Percentiles rank a stretch among this genome's conserved stretches.
Evolutionary conservation across 23 tunicate genomes (phyloP).

Genomic region (Trididemnum clinides): DNA sequence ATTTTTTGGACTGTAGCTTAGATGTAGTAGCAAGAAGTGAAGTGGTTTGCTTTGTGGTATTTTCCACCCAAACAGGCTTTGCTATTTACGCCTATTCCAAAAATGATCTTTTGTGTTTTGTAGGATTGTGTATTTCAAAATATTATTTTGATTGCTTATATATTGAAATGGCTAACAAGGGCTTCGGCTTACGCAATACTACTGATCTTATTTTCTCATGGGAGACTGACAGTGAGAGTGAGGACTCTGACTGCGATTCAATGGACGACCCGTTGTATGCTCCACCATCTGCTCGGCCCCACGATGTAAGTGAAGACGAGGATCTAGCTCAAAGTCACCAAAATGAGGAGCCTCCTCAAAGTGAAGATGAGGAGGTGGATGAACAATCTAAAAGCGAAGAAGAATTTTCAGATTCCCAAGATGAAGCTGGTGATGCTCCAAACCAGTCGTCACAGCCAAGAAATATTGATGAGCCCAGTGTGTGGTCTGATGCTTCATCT

Average conservation of each 20-base stretch:
- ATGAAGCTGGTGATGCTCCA: constrained; percentile 15
- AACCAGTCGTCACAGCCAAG: constrained; percentile 12
- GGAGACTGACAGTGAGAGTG: constrained; percentile 31
- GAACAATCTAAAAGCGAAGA: constrained; percentile 14
- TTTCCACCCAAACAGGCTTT: constrained; percentile 14
- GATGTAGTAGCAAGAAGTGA: constrained; percentile 21
- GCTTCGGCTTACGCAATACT: constrained; percentile 13
- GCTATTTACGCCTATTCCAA: constrained; percentile 17
- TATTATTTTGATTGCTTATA: constrained; percentile 17
- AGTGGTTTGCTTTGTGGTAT: constrained; percentile 17
- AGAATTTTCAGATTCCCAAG: constrained; percentile 20
- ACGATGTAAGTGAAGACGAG: constrained; percentile 6
- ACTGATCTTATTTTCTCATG: constrained; percentile 12
- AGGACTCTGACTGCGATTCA: constrained; percentile 19
- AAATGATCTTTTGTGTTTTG: constrained; percentile 15
- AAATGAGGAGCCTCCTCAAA: constrained; percentile 9
- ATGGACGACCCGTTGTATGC: constrained; percentile 10
- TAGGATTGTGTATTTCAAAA: constrained; percentile 15
- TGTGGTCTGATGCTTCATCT: constrained; percentile 36
- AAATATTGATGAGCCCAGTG: constrained; percentile 17
- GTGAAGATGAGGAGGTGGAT: constrained; percentile 12
- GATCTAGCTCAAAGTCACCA: constrained; percentile 15
- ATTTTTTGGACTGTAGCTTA: constrained; percentile 19
- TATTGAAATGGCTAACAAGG: constrained; percentile 14
- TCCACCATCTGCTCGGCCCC: constrained; percentile 15